Base-by-base conservation (phyloP, 2,113 vertebrate species). In the Elachura formosa region DNA sequence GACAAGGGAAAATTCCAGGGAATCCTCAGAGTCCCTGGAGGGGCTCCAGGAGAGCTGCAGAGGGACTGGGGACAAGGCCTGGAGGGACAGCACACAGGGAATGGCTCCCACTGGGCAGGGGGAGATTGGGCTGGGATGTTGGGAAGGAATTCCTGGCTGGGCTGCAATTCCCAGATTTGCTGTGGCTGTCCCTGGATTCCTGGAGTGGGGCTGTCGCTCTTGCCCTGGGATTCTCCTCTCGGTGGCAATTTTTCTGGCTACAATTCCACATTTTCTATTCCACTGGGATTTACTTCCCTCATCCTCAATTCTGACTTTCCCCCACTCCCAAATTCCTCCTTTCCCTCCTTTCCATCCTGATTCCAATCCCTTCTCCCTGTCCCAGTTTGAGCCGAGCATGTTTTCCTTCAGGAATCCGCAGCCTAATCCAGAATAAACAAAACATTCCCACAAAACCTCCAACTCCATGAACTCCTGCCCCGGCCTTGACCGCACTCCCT, bases 371-470 rank as follows among this genome's bases (percentile, higher is more conserved):
- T 82, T 41, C 36, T 61, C 38, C 56, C 33, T 3, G 5, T 25
- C 56, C 46, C 3, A 6, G 0, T 14, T 7, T 1, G 33, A 62
- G 67, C 80, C 9, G 26, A 52, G 38, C 13, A 4, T 7, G 25
- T 62, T 72, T 45, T 45, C 80, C 38, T 8, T 22, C 56, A 62
- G 80, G 80, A 83, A 83, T 62, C 56, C 11, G 11, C 56, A 9
- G 56, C 56, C 56, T 7, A 45, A 72, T 83, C 80, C 80, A 83
- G 80, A 11, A 45, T 9, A 83, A 72, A 83, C 80, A 72, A 83
- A 83, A 51, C 80, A 72, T 83, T 83, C 46, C 80, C 80, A 83
- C 67, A 83, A 83, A 83, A 83, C 21, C 56, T 41, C 80, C 46
- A 52, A 36, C 56, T 72, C 80, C 22, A 7, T 62, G 67, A 83